phyloP scores from a whole-genome alignment of 2,888 invertebrate species.

The Saturnia japonica region DNA sequence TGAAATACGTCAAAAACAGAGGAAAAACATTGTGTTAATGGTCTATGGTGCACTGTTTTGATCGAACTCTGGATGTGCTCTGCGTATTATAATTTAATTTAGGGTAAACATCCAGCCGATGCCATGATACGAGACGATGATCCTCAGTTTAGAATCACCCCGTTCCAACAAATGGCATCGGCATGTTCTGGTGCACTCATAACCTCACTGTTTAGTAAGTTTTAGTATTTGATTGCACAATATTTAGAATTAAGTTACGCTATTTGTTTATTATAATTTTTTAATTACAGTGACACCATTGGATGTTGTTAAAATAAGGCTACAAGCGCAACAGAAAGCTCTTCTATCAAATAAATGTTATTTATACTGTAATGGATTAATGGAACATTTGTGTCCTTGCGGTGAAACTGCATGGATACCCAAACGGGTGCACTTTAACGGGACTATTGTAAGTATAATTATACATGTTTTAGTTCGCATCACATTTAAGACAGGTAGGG shows the following conservation, averaged over 20 bases:
- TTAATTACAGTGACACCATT: conserved; percentile 94
- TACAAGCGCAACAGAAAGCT: conserved; percentile 96
- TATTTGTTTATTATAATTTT: conserved; percentile 8
- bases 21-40: conserved; percentile 29
- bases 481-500: background rate
- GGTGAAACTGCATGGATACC: conserved; percentile 84
- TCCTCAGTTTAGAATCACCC: conserved; percentile 88
- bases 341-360: conserved; percentile 93
- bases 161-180: conserved; percentile 91
- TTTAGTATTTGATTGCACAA: background rate
- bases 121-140: conserved; percentile 84
- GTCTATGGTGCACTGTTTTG: background rate
- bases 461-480: background rate
- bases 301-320: conserved; percentile 99
- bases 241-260: conserved; percentile 7
- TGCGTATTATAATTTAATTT: conserved; percentile 19
- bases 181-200: conserved; percentile 94
- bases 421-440: conserved; percentile 87
- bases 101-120: conserved; percentile 21
- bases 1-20: conserved; percentile 20
- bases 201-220: conserved; percentile 93
- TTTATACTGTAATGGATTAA: conserved; percentile 98
- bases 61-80: conserved; percentile 30
- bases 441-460: conserved; percentile 83
- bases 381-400: conserved; percentile 98